phyloP scores from a whole-genome alignment of 2,888 invertebrate genomes.

The Amitus sp. region DNA sequence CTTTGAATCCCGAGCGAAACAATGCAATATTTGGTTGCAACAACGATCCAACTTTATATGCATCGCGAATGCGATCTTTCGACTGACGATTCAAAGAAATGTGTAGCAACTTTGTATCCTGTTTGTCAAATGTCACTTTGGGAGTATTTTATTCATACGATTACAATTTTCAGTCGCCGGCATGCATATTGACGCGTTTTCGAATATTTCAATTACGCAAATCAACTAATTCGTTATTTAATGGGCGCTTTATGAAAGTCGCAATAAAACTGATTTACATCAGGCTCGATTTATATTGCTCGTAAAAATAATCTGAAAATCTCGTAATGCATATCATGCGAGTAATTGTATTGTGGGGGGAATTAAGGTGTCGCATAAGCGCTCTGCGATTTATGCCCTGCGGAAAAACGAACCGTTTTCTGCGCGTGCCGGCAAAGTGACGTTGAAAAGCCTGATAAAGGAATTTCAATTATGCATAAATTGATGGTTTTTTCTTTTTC shows the following conservation, averaged over 20 bases:
- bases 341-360: not conserved
- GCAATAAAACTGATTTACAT: slow-evolving; percentile 1
- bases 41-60: slow-evolving; percentile 15
- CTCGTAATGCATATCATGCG: slow-evolving; percentile 1
- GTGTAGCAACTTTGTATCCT: not conserved
- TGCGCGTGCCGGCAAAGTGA: not conserved
- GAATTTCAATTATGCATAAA: not conserved
- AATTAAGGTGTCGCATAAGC: slow-evolving; percentile 2
- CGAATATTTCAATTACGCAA: not conserved
- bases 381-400: slow-evolving; percentile 2
- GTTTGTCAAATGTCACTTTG: not conserved
- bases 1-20: not conserved
- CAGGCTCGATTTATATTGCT: not conserved
- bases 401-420: not conserved
- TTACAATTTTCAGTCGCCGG: not conserved
- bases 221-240: not conserved
- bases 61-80: slow-evolving; percentile 16
- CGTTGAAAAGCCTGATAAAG: not conserved
- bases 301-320: slow-evolving; percentile 2
- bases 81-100: slow-evolving; percentile 9
- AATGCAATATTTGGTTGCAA: slow-evolving; percentile 7
- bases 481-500: slow-evolving; percentile 1
- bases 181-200: slow-evolving; percentile 1
- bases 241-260: not conserved
- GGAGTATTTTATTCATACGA: not conserved